Conservation (phyloP, 2,888 invertebrate species). For the Epiperipatus broadwayi region DNA sequence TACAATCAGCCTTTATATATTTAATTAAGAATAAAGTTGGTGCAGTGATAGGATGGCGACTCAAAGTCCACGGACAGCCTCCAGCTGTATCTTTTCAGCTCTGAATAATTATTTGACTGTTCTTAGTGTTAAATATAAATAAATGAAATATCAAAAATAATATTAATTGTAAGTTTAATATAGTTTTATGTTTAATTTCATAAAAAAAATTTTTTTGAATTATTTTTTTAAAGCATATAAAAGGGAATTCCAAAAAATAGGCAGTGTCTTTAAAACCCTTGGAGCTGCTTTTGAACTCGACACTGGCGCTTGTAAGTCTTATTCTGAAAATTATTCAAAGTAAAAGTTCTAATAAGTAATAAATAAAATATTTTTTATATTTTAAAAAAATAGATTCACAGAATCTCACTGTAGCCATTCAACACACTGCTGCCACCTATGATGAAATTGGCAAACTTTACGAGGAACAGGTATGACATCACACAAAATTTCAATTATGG, state of each 20-base stretch:
- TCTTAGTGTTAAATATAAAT: too few species aligned
- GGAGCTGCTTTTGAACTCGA: constrained; percentile 66
- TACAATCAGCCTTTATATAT: too few species aligned
- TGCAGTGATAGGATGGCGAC: too few species aligned
- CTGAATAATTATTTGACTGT: too few species aligned
- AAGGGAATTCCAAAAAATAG: constrained; percentile 73
- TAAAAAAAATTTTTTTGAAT: constrained; percentile 15
- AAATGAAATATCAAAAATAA: too few species aligned
- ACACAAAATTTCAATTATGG: background rate
- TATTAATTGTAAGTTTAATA: too few species aligned
- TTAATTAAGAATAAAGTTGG: too few species aligned
- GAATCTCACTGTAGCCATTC: constrained; percentile 51
- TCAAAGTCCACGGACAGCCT: too few species aligned
- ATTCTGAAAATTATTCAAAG: constrained; percentile 15
- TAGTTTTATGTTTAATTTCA: background rate
- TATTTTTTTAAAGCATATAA: constrained; percentile 41
- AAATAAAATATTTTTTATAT: constrained; percentile 4
- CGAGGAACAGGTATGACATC: constrained; percentile 48
- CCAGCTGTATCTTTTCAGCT: too few species aligned
- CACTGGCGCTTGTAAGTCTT: constrained; percentile 33
- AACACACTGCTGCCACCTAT: constrained; percentile 68
- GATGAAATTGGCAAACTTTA: constrained; percentile 70
- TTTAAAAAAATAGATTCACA: constrained; percentile 17
- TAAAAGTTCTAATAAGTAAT: constrained; percentile 5
- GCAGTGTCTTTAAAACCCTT: constrained; percentile 62